These are phyloP conservation scores for Steinernema feltiae DNA, from an alignment of 1,140 invertebrate genomes.

Conservation along the genomic window DNA sequence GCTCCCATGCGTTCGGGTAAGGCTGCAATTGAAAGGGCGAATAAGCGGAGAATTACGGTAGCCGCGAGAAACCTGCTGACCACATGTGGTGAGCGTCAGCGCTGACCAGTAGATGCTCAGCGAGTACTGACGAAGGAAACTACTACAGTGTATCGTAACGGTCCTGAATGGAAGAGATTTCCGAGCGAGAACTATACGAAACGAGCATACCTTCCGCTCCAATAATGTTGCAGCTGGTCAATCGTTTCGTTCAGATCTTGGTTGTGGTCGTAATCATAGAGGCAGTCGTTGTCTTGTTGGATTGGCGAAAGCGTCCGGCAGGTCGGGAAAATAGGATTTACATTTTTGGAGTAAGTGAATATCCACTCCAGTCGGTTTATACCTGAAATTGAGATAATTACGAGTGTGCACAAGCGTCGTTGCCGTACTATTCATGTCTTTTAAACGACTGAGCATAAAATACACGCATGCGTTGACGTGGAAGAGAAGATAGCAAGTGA, in stretches of 20 bases:
- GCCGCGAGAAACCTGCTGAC: conserved; percentile 20
- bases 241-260: conserved; percentile 18
- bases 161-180: not conserved
- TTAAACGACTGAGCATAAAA: conserved; percentile 25
- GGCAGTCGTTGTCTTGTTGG: not conserved
- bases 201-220: conserved; percentile 18
- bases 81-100: conserved; percentile 36
- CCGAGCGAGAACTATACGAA: not conserved
- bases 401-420: not conserved
- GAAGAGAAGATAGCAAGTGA: conserved; percentile 26
- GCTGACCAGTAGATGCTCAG: conserved; percentile 37
- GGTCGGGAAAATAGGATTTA: conserved; percentile 17
- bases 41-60: not conserved
- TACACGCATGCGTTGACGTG: conserved; percentile 37
- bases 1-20: conserved; percentile 22
- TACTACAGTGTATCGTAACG: conserved; percentile 11
- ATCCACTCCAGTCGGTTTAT: conserved; percentile 4
- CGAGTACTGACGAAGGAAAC: conserved; percentile 33
- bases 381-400: not conserved
- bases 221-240: conserved; percentile 4
- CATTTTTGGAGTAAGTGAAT: conserved; percentile 22
- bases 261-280: not conserved
- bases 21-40: conserved; percentile 25
- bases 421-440: conserved; percentile 2
- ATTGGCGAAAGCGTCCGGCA: not conserved